Evolutionary conservation across 2,888 invertebrate genomes (phyloP), one percentile per base, ranked within the genome.

Genomic region (Dryobotodes eremita): DNA sequence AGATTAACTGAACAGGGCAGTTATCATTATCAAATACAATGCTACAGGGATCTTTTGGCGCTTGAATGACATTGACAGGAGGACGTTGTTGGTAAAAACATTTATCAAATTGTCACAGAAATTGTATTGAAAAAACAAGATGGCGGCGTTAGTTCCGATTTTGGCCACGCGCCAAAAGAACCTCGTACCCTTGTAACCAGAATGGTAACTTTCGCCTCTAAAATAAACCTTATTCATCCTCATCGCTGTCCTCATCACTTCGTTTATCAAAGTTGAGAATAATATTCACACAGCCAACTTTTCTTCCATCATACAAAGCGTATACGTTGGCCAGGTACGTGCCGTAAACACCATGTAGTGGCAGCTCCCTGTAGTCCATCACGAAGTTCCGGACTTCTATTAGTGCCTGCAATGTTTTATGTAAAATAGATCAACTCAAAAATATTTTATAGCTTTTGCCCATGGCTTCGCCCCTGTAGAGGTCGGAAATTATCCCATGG

Each of bases 321-420:
- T 69, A 76, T 7, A 5, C 62, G n/a, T 10, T 0, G 8, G 57
- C 83, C n/a, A 31, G 2, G 36, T 50, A 80, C 1, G 76, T 80
- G 26, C 83, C 80, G 31, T 80, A 80, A n/a, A 80, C 13, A 23
- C 68, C 80, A 17, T 31, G 0, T 23, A 1, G 26, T 5, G 68
- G 68, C 17, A 82, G 55, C 26, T 80, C 55, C 8, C 26, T 50
- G 76, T 80, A 80, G 82, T 80, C 75, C 80, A 80, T 82, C 55
- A 80, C 80, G 55, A 82, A 80, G 10, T 82, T 64, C 0, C 23
- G 42, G 36, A 84, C 1, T 13, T 1, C 7, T 2, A 82, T 2
- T 5, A 0, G 31, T 36, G 65, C 61, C 82, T 82, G 84, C 17
- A 68, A 68, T 59, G 11, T 50, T 72, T 13, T 17, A 42, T 15